Evolutionary conservation across 2,797 vertebrate species (phyloP).

Genomic region (Amphiprion clarkii): DNA sequence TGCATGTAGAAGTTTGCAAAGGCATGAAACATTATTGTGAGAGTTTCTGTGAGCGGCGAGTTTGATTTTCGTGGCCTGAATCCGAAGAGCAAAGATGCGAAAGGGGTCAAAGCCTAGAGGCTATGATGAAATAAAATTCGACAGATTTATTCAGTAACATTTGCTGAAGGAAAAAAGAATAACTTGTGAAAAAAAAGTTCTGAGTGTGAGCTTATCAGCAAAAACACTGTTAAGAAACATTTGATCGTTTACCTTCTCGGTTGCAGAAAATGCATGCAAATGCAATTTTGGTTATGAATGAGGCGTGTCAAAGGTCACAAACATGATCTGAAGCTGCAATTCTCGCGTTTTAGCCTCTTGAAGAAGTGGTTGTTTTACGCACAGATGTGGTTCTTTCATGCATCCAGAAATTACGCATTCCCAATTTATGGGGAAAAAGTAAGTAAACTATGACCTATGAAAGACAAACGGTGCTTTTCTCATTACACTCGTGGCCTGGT

Average conservation of each 20-base stretch:
- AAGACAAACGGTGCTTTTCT: constrained; percentile 17
- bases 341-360: background rate
- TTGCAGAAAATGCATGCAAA: background rate
- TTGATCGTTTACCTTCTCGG: constrained; percentile 7
- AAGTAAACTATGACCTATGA: constrained; percentile 9
- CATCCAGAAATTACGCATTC: background rate
- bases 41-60: constrained; percentile 33
- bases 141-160: constrained; percentile 39
- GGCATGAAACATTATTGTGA: constrained; percentile 34
- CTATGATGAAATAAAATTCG: constrained; percentile 42
- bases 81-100: constrained; percentile 43
- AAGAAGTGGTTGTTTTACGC: background rate
- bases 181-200: constrained; percentile 29
- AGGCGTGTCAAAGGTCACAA: constrained; percentile 45
- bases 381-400: too few species aligned
- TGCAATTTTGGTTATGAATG: constrained; percentile 4
- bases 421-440: constrained; percentile 1
- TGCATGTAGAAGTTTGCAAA: constrained; percentile 65
- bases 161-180: constrained; percentile 5
- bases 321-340: background rate
- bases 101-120: constrained; percentile 56
- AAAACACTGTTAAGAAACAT: background rate
- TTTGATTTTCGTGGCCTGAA: constrained; percentile 55
- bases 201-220: background rate
- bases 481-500: constrained; percentile 35